Percentiles rank a stretch among this genome's conserved stretches.
These are phyloP conservation scores for Xestia sexstrigata DNA, from an alignment of 2,888 invertebrate genomes.

Conservation along the genomic window DNA sequence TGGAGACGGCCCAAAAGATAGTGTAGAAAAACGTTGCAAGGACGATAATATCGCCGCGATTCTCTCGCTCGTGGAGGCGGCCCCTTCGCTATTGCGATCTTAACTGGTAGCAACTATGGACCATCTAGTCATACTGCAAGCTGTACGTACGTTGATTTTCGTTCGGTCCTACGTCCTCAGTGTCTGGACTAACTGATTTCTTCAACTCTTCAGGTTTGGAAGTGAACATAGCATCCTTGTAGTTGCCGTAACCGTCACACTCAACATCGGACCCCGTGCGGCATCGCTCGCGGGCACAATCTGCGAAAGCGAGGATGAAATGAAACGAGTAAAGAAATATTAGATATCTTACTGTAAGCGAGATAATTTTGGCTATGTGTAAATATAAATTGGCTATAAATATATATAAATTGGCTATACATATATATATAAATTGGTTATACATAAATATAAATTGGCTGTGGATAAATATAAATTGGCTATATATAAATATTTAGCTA, in stretches of 20 bases:
- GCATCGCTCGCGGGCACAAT: conserved; percentile 87
- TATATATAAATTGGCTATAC: background rate
- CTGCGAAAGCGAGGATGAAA: conserved; percentile 62
- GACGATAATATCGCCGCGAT: too few relatives aligned
- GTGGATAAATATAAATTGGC: too few relatives aligned
- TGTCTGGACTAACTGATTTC: fast-evolving
- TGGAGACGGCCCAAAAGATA: too few relatives aligned
- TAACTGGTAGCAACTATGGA: too few relatives aligned
- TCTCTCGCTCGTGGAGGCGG: too few relatives aligned
- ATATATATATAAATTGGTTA: background rate
- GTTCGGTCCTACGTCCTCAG: background rate
- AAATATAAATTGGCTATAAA: background rate
- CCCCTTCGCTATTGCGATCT: too few relatives aligned
- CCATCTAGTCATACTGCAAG: background rate
- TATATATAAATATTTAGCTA: too few relatives aligned
- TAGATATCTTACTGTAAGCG: background rate
- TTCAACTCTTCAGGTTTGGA: conserved; percentile 69
- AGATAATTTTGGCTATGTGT: background rate
- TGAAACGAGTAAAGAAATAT: background rate
- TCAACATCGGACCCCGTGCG: conserved; percentile 78
- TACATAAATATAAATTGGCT: background rate
- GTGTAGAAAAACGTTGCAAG: too few relatives aligned
- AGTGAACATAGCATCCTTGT: conserved; percentile 80
- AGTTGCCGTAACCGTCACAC: conserved; percentile 87
- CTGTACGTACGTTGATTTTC: conserved; percentile 10